Conservation (phyloP, 1,140 invertebrate genomes). For the Schlechtendalia chinensis region DNA sequence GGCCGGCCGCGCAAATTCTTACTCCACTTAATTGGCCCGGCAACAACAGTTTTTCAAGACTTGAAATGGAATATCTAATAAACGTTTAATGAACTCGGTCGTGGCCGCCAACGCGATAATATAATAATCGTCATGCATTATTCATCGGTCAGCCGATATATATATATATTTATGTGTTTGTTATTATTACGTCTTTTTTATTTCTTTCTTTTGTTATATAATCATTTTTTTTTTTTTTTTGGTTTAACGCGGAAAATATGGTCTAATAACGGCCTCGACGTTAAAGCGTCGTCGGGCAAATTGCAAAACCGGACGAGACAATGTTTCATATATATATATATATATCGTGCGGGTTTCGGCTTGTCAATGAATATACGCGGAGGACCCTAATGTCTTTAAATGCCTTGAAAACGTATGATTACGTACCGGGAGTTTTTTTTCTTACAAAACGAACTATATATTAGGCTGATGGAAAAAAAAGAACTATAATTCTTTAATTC, state of each 20-base stretch:
- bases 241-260: too few species aligned
- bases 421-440: constrained; percentile 15
- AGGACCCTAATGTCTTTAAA: neutral
- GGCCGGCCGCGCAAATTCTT: constrained; percentile 36
- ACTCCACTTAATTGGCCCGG: constrained; percentile 27
- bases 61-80: constrained; percentile 35
- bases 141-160: neutral
- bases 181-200: too few species aligned
- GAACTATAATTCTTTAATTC: constrained; percentile 1
- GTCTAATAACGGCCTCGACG: too few species aligned
- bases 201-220: too few species aligned
- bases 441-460: constrained; percentile 30
- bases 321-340: neutral
- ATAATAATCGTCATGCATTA: constrained; percentile 35
- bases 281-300: neutral
- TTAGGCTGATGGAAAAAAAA: neutral
- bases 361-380: constrained; percentile 2
- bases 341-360: neutral
- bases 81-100: constrained; percentile 22
- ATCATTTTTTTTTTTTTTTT: too few species aligned
- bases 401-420: constrained; percentile 29
- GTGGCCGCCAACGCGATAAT: neutral
- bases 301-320: neutral
- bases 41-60: constrained; percentile 17
- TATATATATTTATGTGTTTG: too few species aligned